These are phyloP conservation scores for Lasiommata megera DNA, from an alignment of 2,888 invertebrate species.

Conservation along the genomic window DNA sequence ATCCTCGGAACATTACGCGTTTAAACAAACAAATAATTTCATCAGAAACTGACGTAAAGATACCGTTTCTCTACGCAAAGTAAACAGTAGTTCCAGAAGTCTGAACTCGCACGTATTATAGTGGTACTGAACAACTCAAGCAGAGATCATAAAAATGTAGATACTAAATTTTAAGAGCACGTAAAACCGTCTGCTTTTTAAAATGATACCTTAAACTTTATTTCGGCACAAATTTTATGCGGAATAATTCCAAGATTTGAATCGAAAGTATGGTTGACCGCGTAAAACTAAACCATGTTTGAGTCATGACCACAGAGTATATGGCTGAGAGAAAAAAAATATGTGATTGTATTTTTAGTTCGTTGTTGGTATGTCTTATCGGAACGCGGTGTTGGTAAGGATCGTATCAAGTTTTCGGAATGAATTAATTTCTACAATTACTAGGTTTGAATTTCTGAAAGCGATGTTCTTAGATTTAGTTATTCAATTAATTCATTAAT, in stretches of 20 bases:
- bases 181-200: conserved; percentile 36
- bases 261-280: not conserved
- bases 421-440: no score
- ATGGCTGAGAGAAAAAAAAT: no score
- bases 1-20: not conserved
- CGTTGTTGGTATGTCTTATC: no score
- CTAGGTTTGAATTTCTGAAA: no score
- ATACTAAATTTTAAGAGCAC: conserved; percentile 35
- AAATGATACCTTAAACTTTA: conserved; percentile 14
- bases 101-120: conserved; percentile 6
- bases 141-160: conserved; percentile 35
- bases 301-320: no score
- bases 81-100: not conserved
- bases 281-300: no score
- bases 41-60: not conserved
- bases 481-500: no score
- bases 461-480: no score
- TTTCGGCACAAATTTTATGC: not conserved
- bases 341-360: no score
- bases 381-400: no score
- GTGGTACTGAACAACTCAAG: conserved; percentile 17
- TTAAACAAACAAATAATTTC: not conserved
- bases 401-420: no score
- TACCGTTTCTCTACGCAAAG: not conserved
- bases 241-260: not conserved